These are phyloP conservation scores for Poecilus cupreus DNA, from an alignment of 2,888 invertebrate species.

Conservation along the genomic window DNA sequence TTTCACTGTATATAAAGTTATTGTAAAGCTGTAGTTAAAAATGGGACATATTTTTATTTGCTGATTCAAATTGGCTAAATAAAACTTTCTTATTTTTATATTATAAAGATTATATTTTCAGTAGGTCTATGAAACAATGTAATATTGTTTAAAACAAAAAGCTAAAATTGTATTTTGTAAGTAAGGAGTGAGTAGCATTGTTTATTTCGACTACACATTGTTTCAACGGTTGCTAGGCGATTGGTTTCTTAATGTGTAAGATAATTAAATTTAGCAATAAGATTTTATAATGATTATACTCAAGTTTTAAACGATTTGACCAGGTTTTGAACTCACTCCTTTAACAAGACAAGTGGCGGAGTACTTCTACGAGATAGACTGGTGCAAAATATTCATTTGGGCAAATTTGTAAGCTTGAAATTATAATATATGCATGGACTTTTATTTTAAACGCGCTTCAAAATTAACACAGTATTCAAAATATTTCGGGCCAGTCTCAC, in stretches of 20 bases:
- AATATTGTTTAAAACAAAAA: slow-evolving; percentile 27
- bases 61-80: background rate
- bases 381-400: background rate
- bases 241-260: background rate
- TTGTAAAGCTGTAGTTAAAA: background rate
- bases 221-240: background rate
- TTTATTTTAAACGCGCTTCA: background rate
- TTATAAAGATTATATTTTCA: slow-evolving; percentile 48
- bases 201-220: background rate
- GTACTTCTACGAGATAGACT: background rate
- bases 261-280: slow-evolving; percentile 13
- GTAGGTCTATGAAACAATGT: slow-evolving; percentile 25
- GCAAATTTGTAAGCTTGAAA: slow-evolving; percentile 14
- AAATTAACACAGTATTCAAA: background rate
- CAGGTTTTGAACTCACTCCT: slow-evolving; percentile 23
- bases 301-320: background rate
- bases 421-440: background rate
- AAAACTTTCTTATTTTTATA: slow-evolving; percentile 47
- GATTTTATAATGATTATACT: background rate
- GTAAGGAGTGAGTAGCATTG: slow-evolving; percentile 18
- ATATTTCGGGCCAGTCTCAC: too few relatives aligned
- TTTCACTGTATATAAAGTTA: slow-evolving; percentile 3
- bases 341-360: slow-evolving; percentile 34
- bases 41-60: slow-evolving; percentile 27
- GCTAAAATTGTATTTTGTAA: slow-evolving; percentile 6